Evolutionary conservation across 1,140 invertebrate genomes (phyloP), one percentile per base, ranked within the genome.

Genomic region (Hirudo medicinalis): DNA sequence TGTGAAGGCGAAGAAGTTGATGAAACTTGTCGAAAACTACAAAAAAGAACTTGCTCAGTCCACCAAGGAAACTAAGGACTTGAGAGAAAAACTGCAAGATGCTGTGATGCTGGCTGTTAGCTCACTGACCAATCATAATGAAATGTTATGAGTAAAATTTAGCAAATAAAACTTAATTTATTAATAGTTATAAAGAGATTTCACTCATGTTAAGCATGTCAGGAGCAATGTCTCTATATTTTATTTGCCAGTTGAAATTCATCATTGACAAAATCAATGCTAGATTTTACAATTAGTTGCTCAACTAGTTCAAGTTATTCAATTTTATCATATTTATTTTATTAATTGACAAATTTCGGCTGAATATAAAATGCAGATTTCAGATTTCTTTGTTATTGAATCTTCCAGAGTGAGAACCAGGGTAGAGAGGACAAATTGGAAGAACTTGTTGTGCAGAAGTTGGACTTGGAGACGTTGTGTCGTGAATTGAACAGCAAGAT

Each of bases 401-500:
- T 29, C 22, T 55, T n/a, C 4, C 54, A 76, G 76, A 63, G 55
- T 22, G 22, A 68, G 66, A 54, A 53, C 22, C 55, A 78, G 32
- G 80, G 82, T 69, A 79, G 81, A 71, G 77, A 79, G 27, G 78
- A 78, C 68, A 78, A 81, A 71, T 77, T 80, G 36, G 76, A 78
- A 55, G 77, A 78, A 70, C 71, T 82, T 22, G 76, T 75, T n/a
- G 70, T 69, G 17, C 76, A 79, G 67, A 76, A 82, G 54, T 77
- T 78, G 11, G 78, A 83, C 72, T 72, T 83, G n/a, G 81, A 83
- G 72, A 76, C 77, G 49, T 69, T 82, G 0, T 76, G 81, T 25
- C 75, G 78, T 29, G 77, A 78, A 69, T 81, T 82, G 73, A 76
- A 80, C 1, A 71, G 76, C 27, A 82, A 82, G 70, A 81, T 83